phyloP scores from a whole-genome alignment of 2,113 vertebrate genomes.

The Cynocephalus volans region DNA sequence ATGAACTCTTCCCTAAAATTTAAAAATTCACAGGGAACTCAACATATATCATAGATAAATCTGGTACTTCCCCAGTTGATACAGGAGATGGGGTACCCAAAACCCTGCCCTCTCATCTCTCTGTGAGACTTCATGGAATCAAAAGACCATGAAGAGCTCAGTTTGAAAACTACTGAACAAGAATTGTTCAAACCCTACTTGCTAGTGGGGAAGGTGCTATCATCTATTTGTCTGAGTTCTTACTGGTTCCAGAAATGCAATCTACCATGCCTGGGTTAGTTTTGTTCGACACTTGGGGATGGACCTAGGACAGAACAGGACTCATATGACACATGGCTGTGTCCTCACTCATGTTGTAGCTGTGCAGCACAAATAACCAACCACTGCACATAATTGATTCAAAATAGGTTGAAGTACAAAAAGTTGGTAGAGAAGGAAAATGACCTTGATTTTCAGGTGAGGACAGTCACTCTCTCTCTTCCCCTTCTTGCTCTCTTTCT shows the following conservation, averaged over 20 bases:
- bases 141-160: background rate
- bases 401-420: background rate
- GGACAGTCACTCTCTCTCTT: background rate
- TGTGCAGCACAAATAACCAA: background rate
- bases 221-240: background rate
- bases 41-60: background rate
- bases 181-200: background rate
- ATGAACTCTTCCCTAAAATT: background rate
- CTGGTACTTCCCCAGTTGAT: background rate
- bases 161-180: conserved; percentile 13
- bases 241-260: background rate
- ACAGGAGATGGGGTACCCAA: background rate
- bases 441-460: background rate
- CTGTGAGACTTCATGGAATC: background rate
- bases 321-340: background rate
- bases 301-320: background rate
- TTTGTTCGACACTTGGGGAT: background rate
- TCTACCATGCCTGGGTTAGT: background rate
- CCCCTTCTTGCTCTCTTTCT: too few relatives aligned
- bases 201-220: background rate
- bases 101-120: background rate
- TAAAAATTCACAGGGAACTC: background rate
- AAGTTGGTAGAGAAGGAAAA: background rate
- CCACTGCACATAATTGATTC: background rate
- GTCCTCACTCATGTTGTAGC: background rate